These are phyloP conservation scores for Thalassarche chlororhynchos DNA, from an alignment of 2,113 vertebrate species.

Conservation along the genomic window DNA sequence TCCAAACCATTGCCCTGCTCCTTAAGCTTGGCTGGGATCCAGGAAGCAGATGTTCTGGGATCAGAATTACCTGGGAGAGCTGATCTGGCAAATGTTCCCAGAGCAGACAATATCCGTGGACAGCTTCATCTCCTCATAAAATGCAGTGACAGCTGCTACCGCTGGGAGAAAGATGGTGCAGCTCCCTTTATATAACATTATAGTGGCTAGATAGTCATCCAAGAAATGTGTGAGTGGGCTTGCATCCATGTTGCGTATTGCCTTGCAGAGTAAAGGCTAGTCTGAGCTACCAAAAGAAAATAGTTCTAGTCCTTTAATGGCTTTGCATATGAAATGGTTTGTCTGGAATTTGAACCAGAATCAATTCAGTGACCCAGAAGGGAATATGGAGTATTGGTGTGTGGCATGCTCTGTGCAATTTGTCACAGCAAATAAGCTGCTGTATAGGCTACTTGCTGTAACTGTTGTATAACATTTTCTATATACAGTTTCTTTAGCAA, in stretches of 20 bases:
- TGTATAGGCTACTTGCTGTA: not conserved
- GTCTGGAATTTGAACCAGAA: conserved; percentile 28
- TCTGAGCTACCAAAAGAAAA: not conserved
- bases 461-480: not conserved
- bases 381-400: not conserved
- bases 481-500: not conserved
- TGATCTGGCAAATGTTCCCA: not conserved
- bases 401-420: not conserved
- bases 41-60: not conserved
- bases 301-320: not conserved
- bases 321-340: not conserved
- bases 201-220: not conserved
- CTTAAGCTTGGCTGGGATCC: not conserved
- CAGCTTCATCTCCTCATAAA: not conserved
- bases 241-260: not conserved
- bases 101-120: not conserved
- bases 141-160: not conserved
- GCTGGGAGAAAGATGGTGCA: not conserved
- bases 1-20: not conserved
- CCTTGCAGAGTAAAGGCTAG: not conserved
- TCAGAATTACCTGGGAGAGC: not conserved
- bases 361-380: conserved; percentile 24
- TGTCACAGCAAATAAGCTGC: conserved; percentile 1
- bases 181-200: not conserved
- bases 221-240: not conserved